Conservation (phyloP, 2,888 invertebrate species). For the Agrotis exclamationis region DNA sequence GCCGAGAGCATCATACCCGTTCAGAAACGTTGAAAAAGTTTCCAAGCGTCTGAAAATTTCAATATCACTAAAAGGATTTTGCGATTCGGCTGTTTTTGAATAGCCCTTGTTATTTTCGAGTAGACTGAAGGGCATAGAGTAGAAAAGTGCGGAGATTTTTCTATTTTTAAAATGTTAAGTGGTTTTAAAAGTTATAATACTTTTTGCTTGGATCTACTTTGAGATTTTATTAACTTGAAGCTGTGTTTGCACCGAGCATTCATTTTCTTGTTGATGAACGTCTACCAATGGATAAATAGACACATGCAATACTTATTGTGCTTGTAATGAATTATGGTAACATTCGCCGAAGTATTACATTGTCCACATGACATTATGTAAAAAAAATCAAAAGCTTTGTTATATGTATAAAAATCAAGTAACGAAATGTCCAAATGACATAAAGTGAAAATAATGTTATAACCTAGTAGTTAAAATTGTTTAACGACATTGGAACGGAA, state of each 20-base stretch:
- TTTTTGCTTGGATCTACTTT: slow-evolving; percentile 12
- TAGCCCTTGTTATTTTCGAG: slow-evolving; percentile 63
- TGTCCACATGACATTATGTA: no score
- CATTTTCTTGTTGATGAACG: neutral
- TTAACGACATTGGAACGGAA: no score
- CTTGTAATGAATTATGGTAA: no score
- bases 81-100: slow-evolving; percentile 70
- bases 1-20: slow-evolving; percentile 52
- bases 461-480: no score
- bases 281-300: neutral
- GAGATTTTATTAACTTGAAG: neutral
- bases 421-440: no score
- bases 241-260: neutral
- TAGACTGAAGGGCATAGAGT: slow-evolving; percentile 51
- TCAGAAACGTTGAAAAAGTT: slow-evolving; percentile 61
- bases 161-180: slow-evolving; percentile 35
- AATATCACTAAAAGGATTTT: slow-evolving; percentile 75
- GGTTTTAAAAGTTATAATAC: slow-evolving; percentile 17
- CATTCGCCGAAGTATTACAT: no score
- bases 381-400: no score
- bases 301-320: neutral
- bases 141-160: slow-evolving; percentile 30
- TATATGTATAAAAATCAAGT: no score
- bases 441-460: no score
- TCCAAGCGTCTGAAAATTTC: slow-evolving; percentile 68